phyloP scores from a whole-genome alignment of 1,140 invertebrate genomes.

The Magallana gigas region DNA sequence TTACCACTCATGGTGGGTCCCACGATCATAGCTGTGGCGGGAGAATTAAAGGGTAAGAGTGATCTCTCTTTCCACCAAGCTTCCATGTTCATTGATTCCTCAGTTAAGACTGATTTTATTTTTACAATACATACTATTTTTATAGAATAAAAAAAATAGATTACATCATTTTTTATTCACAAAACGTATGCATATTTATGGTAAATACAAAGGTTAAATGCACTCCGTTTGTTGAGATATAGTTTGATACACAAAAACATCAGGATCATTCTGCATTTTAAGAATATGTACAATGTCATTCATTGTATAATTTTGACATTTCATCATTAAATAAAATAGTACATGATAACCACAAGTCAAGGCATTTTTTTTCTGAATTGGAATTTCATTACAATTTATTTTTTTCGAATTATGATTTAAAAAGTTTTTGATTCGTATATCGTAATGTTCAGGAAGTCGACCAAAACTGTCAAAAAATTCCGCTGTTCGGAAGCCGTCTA shows the following conservation, averaged over 20 bases:
- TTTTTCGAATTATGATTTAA: background rate
- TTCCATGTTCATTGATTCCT: background rate
- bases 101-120: background rate
- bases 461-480: no score
- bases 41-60: conserved; percentile 24
- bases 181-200: no score
- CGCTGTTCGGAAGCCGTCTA: no score
- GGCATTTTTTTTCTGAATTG: conserved; percentile 22
- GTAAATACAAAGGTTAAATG: background rate
- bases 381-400: background rate
- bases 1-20: conserved; percentile 30
- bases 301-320: background rate
- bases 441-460: background rate
- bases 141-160: background rate
- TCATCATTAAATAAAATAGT: conserved; percentile 10
- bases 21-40: background rate
- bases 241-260: background rate
- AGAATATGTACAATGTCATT: conserved; percentile 12
- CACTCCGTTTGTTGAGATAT: background rate
- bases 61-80: conserved; percentile 8
- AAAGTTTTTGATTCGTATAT: background rate
- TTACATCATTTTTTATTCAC: background rate
- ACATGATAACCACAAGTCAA: conserved; percentile 30
- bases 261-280: background rate
- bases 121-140: background rate